phyloP scores from a whole-genome alignment of 2,888 invertebrate genomes.

The Linyphia triangularis region DNA sequence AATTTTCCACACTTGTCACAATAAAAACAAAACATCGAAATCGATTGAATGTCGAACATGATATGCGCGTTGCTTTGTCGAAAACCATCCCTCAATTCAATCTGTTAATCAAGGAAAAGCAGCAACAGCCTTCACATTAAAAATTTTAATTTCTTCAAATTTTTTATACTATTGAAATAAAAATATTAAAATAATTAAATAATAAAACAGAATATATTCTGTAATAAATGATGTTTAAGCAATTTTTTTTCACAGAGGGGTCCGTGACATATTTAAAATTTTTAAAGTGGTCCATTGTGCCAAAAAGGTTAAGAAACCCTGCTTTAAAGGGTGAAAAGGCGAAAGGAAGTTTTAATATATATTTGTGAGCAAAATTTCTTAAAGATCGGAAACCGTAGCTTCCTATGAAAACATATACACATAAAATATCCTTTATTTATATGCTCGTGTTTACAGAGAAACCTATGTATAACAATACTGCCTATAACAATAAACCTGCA shows the following conservation, averaged over 20 bases:
- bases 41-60: conserved; percentile 55
- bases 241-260: conserved; percentile 62
- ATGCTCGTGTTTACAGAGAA: no score
- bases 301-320: conserved; percentile 52
- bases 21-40: no score
- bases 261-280: conserved; percentile 59
- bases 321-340: no score
- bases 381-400: no score
- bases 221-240: conserved; percentile 41
- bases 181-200: conserved; percentile 26
- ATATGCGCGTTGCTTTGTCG: conserved; percentile 60
- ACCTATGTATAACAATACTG: no score
- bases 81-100: conserved; percentile 56
- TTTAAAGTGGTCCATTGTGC: conserved; percentile 64
- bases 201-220: conserved; percentile 33
- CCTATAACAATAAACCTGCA: no score
- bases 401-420: no score
- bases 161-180: conserved; percentile 17
- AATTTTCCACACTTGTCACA: no score
- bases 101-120: conserved; percentile 58
- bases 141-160: conserved; percentile 54
- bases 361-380: no score
- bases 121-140: conserved; percentile 55
- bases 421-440: no score
- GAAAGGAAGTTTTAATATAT: no score